Base-by-base conservation (phyloP, 1,140 invertebrate genomes). In the Drosophila truncata region DNA sequence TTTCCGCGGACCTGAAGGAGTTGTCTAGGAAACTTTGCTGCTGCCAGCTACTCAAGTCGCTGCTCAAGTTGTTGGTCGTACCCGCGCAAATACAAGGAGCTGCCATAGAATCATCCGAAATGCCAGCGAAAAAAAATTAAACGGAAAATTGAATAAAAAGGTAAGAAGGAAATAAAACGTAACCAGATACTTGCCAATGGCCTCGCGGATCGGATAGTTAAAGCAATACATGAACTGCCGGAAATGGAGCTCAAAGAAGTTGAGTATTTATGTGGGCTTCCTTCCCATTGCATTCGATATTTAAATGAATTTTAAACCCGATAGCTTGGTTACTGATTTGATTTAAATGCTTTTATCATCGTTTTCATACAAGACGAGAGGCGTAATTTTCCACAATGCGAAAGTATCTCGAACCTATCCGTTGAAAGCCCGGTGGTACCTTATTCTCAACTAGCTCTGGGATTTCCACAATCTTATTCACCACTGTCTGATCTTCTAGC, bases 11-110 rank as follows among this genome's bases (percentile, higher is more conserved):
- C 82, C 84, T 88, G 90, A 87, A 91, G 88, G 83, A 91, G 88
- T 91, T 91, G 88, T 91, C 88, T 91, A 84, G 88, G 88, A 87
- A 91, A 91, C 88, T 91, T 91, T 87, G 78, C 88, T 67, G 78
- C 86, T 67, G 78, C 86, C 46, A 90, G 86, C 85, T 87, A 74
- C 83, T 87, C 83, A 87, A 87, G 83, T 87, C 83, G 71, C 77
- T 76, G 85, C 80, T 88, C 65, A 78, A 88, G 84, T 81, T 88
- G 81, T 86, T 79, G 83, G 60, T 78, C 81, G 67, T 69, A 59
- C 71, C 78, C 60, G 46, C 60, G 47, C 57, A 42, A 78, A 74
- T 67, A 79, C 67, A 70, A 67, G 49, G 42, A 49, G 47, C 52
- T 63, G 52, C 46, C 35, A 72, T 25, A 29, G 35, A 76, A 75